Base-by-base conservation (phyloP, 2,888 invertebrate species). In the Drosophila quinaria region DNA sequence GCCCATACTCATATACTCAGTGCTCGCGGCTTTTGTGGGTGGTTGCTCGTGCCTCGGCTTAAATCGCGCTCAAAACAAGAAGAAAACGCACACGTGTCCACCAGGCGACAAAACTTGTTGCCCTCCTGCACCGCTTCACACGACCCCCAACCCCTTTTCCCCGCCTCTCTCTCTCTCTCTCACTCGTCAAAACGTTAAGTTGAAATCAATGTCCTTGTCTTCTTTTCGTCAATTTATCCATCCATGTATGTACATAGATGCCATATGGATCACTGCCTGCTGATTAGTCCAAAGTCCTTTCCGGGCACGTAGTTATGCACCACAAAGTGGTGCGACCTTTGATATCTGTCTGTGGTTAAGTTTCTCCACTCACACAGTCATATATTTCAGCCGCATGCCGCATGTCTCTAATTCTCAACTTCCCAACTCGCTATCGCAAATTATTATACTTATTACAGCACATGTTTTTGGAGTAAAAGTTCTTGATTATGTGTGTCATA, bases 41-140 rank as follows among this genome's bases (percentile, higher is more conserved):
- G 77, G 78, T 74, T 78, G 70, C 87, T 79, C 87, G 84, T 84
- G 84, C 74, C 70, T 64, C 55, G 59, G 80, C 84, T 84, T 84
- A 84, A 84, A 72, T 80, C 82, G 65, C 54, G 50, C 49, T 70
- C 54, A 56, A 68, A 67, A 68, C 63, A 70, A 73, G 70, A 87
- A 73, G 70, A 87, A 80, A 78, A 65, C 59, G 75, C 68, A 81
- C 84, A 85, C 84, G 84, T 85, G 84, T 82, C 80, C 87, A 81
- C 50, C 55, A 55, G 74, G 78, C 74, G 80, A 74, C 77, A 79
- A 76, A 84, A 87, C 87, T 87, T 84, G 84, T 84, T 87, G 85
- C 70, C 87, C 87, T 73, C 63, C 61, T 69, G 64, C 59, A 37
- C 49, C 68, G 52, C 60, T 76, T 71, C 75, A 59, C 77, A 70